Conservation (phyloP, 2,888 invertebrate species). For the Eurois occulta region DNA sequence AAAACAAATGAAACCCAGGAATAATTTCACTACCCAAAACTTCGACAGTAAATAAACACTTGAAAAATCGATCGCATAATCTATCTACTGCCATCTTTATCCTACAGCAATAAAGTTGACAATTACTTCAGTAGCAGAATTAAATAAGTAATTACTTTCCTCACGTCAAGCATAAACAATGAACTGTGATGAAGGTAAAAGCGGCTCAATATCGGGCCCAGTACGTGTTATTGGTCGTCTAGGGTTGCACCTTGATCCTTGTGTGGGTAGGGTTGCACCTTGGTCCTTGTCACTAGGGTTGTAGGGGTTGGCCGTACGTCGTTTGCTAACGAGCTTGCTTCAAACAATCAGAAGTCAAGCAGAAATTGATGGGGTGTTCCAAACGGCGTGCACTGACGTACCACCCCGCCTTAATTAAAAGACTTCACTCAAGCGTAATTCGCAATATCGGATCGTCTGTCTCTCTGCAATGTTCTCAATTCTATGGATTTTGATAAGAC, state of each 20-base stretch:
- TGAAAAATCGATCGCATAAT: slow-evolving; percentile 23
- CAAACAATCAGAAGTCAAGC: slow-evolving; percentile 86
- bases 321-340: slow-evolving; percentile 80
- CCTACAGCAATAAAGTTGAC: slow-evolving; percentile 44
- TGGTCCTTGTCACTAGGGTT: slow-evolving; percentile 42
- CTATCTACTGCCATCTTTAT: slow-evolving; percentile 24
- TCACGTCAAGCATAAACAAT: slow-evolving; percentile 63
- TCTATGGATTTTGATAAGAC: slow-evolving; percentile 73
- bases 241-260: slow-evolving; percentile 50
- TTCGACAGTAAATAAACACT: slow-evolving; percentile 42
- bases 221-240: slow-evolving; percentile 61
- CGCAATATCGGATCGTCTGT: slow-evolving; percentile 85
- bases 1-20: neutral
- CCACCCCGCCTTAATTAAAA: slow-evolving; percentile 86
- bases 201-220: slow-evolving; percentile 54
- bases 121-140: slow-evolving; percentile 47
- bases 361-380: slow-evolving; percentile 84
- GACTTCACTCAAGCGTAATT: slow-evolving; percentile 87
- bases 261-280: slow-evolving; percentile 53
- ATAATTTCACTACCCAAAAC: slow-evolving; percentile 17
- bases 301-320: slow-evolving; percentile 45
- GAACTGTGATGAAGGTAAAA: slow-evolving; percentile 51
- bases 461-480: slow-evolving; percentile 76
- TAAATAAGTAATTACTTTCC: slow-evolving; percentile 62
- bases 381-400: slow-evolving; percentile 72